Evolutionary conservation across 2,113 vertebrate genomes (phyloP).

Genomic region (Tragulus kanchil): DNA sequence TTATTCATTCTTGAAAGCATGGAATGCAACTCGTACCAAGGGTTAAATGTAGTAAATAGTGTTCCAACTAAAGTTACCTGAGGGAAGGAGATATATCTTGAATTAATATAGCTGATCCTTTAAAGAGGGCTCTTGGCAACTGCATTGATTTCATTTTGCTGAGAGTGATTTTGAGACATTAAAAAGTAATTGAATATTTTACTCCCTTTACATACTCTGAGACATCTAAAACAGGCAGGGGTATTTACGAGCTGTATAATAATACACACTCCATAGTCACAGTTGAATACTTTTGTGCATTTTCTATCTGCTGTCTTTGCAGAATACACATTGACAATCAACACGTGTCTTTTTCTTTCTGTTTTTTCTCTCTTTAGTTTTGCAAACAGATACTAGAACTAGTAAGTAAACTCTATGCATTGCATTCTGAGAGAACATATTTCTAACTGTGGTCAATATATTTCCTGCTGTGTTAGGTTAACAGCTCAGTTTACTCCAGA

Average conservation of each 20-base stretch:
- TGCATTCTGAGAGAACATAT: conserved; percentile 19
- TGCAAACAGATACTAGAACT: background rate
- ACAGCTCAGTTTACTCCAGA: conserved; percentile 57
- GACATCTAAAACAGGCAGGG: conserved; percentile 49
- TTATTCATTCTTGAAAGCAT: conserved; percentile 24
- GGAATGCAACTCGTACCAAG: background rate
- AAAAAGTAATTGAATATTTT: conserved; percentile 74
- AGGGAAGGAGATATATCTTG: conserved; percentile 28
- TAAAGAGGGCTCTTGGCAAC: conserved; percentile 47
- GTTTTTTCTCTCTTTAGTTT: background rate
- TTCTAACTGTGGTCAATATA: conserved; percentile 52
- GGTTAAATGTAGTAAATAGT: conserved; percentile 56
- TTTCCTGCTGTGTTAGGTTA: conserved; percentile 59
- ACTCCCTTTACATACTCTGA: conserved; percentile 40
- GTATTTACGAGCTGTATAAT: conserved; percentile 48
- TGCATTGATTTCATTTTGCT: conserved; percentile 66
- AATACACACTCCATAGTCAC: background rate
- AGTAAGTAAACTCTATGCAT: background rate
- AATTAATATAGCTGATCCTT: conserved; percentile 36
- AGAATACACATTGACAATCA: conserved; percentile 12
- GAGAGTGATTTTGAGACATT: conserved; percentile 64
- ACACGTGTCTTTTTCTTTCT: background rate
- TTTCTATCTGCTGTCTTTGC: conserved; percentile 6
- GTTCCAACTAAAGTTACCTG: conserved; percentile 36
- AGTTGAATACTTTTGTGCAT: conserved; percentile 28